Evolutionary conservation across 2,113 vertebrate species (phyloP).

Genomic region (Xerus inauris): DNA sequence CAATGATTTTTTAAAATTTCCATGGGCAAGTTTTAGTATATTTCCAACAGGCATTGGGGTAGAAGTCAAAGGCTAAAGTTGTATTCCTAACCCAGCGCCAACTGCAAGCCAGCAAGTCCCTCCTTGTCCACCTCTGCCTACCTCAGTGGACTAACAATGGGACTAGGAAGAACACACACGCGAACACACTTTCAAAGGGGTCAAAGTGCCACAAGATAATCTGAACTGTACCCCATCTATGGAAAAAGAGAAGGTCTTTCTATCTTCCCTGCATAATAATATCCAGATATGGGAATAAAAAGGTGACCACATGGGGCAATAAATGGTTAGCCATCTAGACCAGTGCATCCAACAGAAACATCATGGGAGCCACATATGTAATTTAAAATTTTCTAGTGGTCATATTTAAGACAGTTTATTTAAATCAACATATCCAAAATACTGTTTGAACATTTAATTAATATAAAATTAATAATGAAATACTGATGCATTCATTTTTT

Average conservation of each 20-base stretch:
- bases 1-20: background rate
- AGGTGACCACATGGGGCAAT: background rate
- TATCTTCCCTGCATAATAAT: background rate
- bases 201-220: background rate
- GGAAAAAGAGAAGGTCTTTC: background rate
- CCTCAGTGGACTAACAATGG: background rate
- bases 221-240: background rate
- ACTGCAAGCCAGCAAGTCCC: background rate
- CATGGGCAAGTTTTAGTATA: background rate
- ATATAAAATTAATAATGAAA: background rate
- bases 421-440: background rate
- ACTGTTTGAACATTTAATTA: background rate
- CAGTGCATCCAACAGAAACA: background rate
- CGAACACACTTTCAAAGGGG: background rate
- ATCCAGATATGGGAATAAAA: background rate
- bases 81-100: background rate
- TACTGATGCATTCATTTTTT: background rate
- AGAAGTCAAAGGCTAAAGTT: background rate
- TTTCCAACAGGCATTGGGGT: background rate
- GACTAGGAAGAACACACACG: background rate
- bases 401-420: background rate
- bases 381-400: background rate
- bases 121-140: background rate
- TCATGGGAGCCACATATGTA: accelerated
- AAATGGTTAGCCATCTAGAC: background rate